Conservation (phyloP, 2,113 vertebrate species). For the Podarcis muralis region DNA sequence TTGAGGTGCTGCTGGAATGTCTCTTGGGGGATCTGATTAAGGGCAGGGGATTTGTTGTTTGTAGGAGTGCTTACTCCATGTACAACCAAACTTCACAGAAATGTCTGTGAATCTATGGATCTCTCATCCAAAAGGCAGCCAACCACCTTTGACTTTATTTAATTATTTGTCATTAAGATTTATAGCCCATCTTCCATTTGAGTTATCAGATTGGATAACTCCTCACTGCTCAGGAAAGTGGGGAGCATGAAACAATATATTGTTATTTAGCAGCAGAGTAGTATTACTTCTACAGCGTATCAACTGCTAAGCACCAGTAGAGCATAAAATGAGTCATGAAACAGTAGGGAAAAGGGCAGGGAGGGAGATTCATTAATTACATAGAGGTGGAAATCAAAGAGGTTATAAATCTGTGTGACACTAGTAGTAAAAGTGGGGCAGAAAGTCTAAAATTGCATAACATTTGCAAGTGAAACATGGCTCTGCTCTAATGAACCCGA, state of each 20-base stretch:
- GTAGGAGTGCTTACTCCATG: too few relatives aligned
- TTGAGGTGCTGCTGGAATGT: too few relatives aligned
- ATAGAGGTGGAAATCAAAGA: background rate
- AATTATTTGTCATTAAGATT: background rate
- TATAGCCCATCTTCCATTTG: background rate
- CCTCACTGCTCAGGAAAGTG: background rate
- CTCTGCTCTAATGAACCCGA: background rate
- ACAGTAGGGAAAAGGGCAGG: background rate
- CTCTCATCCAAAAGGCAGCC: background rate
- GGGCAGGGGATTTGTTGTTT: too few relatives aligned
- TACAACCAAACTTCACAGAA: background rate
- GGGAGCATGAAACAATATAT: background rate
- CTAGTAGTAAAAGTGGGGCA: background rate
- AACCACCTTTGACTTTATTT: background rate
- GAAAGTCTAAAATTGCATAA: background rate
- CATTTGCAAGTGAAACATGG: background rate
- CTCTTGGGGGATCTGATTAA: too few relatives aligned
- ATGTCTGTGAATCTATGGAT: background rate
- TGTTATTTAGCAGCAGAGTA: background rate
- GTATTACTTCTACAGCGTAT: background rate
- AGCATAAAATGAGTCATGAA: background rate
- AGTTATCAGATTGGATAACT: background rate
- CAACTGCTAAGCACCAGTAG: background rate
- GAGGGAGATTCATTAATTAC: background rate
- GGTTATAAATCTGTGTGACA: background rate